Percentiles rank a stretch among this genome's conserved stretches.
Evolutionary conservation across 2,888 invertebrate species (phyloP).

Genomic region (Sphinx pinastri): DNA sequence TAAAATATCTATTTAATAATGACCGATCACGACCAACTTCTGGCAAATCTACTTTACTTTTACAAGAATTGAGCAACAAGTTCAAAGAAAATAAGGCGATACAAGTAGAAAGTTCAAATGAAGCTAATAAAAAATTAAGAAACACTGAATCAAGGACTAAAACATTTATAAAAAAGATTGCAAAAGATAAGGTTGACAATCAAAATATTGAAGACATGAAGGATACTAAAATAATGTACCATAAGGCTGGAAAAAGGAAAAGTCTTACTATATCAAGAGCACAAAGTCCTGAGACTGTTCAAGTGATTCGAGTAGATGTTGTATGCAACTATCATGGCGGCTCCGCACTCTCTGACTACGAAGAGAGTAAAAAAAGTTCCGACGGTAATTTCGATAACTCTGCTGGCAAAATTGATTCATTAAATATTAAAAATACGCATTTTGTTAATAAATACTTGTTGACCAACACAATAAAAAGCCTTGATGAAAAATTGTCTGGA

Average conservation of each 20-base stretch:
- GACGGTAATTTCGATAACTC: slow-evolving; percentile 32
- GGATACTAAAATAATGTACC: slow-evolving; percentile 63
- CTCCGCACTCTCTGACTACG: slow-evolving; percentile 53
- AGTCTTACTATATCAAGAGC: slow-evolving; percentile 75
- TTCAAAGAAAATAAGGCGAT: slow-evolving; percentile 57
- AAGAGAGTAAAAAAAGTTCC: slow-evolving; percentile 49
- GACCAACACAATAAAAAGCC: slow-evolving; percentile 68
- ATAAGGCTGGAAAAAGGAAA: slow-evolving; percentile 68
- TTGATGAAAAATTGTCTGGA: slow-evolving; percentile 68
- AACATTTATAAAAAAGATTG: slow-evolving; percentile 37
- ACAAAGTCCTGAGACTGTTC: slow-evolving; percentile 76
- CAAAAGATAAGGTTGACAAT: slow-evolving; percentile 39
- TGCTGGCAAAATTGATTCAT: slow-evolving; percentile 42
- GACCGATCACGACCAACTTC: slow-evolving; percentile 67
- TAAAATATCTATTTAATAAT: slow-evolving; percentile 63
- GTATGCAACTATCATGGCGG: slow-evolving; percentile 62
- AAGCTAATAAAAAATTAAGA: slow-evolving; percentile 44
- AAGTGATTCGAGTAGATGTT: slow-evolving; percentile 79
- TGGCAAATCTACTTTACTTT: slow-evolving; percentile 61
- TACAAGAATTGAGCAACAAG: slow-evolving; percentile 51
- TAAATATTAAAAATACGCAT: slow-evolving; percentile 52
- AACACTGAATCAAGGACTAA: slow-evolving; percentile 46
- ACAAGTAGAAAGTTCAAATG: slow-evolving; percentile 50
- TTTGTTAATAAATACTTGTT: slow-evolving; percentile 69
- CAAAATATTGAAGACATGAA: slow-evolving; percentile 42